Conservation (phyloP, 2,888 invertebrate genomes). For the Latheticus oryzae region DNA sequence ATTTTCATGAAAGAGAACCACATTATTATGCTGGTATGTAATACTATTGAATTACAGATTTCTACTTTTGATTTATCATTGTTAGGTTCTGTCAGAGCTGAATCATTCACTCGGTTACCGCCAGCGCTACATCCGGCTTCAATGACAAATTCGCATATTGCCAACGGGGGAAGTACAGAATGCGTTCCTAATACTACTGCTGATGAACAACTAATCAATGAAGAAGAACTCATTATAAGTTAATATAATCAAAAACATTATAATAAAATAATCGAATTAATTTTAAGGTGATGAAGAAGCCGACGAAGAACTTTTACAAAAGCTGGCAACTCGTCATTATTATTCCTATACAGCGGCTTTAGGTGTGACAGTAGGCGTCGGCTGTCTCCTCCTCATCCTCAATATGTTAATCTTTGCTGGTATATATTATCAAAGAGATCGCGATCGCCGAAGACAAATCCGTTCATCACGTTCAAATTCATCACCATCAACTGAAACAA, state of each 20-base stretch:
- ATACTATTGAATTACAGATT: conserved; percentile 4
- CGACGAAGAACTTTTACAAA: conserved; percentile 68
- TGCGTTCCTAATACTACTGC: conserved; percentile 60
- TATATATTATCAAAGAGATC: conserved; percentile 78
- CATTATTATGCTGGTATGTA: conserved; percentile 79
- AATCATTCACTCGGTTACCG: conserved; percentile 66
- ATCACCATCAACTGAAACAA: conserved; percentile 62
- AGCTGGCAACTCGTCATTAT: conserved; percentile 69
- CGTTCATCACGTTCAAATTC: conserved; percentile 57
- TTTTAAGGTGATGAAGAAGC: conserved; percentile 63
- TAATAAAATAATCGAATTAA: background rate
- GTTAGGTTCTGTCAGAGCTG: conserved; percentile 67
- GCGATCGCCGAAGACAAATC: conserved; percentile 63
- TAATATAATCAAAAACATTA: too few species aligned
- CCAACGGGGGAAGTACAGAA: conserved; percentile 57
- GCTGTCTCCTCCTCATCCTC: conserved; percentile 76
- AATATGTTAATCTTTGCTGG: conserved; percentile 83
- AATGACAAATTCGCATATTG: conserved; percentile 59
- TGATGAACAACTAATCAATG: conserved; percentile 55
- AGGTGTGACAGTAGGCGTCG: conserved; percentile 81
- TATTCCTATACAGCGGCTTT: conserved; percentile 81
- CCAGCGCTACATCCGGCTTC: conserved; percentile 64
- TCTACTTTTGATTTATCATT: too few species aligned
- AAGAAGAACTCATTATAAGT: conserved; percentile 54
- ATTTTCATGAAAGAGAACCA: conserved; percentile 78